Evolutionary conservation across 2,113 vertebrate species (phyloP), one percentile per base, ranked within the genome.

Genomic region (Pterocles burchelli): DNA sequence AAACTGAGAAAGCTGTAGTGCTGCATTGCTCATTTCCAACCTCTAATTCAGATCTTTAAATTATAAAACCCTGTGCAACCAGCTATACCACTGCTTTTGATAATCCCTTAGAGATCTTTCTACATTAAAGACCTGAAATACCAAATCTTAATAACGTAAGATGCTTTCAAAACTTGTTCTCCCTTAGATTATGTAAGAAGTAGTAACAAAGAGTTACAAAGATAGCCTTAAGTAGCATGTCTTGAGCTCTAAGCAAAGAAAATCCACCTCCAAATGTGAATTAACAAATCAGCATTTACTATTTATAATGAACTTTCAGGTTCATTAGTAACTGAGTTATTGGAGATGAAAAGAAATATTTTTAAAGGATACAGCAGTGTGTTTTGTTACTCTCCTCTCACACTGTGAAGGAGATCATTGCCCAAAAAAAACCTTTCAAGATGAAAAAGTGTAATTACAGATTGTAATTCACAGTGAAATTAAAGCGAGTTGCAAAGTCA

Each of bases 1-100:
- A 22, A 34, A 10, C 9, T 2, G 1, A 43, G 11, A 31, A 19
- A 24, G n/a, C n/a, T 0, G 24, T 34, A 59, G 24, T 54, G 2
- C 8, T 7, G 2, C 5, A 15, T 11, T 12, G 41, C 41, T 41
- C 7, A 5, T 6, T 55, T 51, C 8, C 13, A 34, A 6, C 5
- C 5, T 17, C 18, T 4, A 34, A 17, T 26, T n/a, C 38, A 33
- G 15, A 31, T 4, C 17, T 87, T 16, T 29, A 3, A 31, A 9
- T n/a, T 43, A 28, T 0, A 25, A 78, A 38, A 31, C 1, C 4
- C 41, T 17, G 38, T n/a, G 17, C 29, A n/a, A 5, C 11, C 28
- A 46, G 28, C 36, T 18, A 13, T 4, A 22, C 41, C 61, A 20
- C 22, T 17, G n/a, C 26, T 16, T 55, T 80, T 72, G 45, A 22